Conservation (phyloP, 2,797 vertebrate genomes). For the Bradypodion ventrale region DNA sequence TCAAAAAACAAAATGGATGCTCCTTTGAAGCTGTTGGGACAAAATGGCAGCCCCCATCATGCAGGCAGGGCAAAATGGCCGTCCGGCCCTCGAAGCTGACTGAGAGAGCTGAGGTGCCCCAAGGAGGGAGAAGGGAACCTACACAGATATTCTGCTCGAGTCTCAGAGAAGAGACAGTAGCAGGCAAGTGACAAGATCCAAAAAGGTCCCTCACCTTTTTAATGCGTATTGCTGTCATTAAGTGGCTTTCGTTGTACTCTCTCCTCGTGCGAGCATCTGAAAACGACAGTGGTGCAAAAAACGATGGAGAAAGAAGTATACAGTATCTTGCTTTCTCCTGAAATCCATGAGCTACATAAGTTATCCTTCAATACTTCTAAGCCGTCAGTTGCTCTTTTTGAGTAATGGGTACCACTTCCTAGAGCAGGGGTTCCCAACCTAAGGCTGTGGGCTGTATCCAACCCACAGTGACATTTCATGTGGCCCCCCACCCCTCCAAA, state of each 20-base stretch:
- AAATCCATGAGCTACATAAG: not conserved
- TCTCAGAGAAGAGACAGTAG: not conserved
- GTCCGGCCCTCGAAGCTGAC: no score
- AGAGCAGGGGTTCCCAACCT: no score
- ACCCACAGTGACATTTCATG: no score
- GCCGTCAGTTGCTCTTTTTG: no score
- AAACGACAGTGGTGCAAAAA: slow-evolving; percentile 39
- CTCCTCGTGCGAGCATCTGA: slow-evolving; percentile 82
- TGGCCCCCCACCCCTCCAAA: no score
- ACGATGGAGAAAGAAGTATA: not conserved
- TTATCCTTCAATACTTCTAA: not conserved
- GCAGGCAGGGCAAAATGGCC: no score
- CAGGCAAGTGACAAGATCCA: not conserved
- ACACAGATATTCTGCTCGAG: not conserved
- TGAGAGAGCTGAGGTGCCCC: not conserved
- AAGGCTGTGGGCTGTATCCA: no score
- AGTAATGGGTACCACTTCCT: no score
- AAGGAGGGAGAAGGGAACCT: not conserved
- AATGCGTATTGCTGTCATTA: slow-evolving; percentile 81
- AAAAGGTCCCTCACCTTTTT: slow-evolving; percentile 72
- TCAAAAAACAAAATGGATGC: no score
- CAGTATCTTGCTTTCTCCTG: not conserved
- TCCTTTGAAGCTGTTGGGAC: no score
- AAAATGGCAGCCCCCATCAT: no score
- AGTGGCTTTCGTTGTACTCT: slow-evolving; percentile 83